Evolutionary conservation across 2,888 invertebrate species (phyloP).

Genomic region (Lepidocyrtinus sp.): DNA sequence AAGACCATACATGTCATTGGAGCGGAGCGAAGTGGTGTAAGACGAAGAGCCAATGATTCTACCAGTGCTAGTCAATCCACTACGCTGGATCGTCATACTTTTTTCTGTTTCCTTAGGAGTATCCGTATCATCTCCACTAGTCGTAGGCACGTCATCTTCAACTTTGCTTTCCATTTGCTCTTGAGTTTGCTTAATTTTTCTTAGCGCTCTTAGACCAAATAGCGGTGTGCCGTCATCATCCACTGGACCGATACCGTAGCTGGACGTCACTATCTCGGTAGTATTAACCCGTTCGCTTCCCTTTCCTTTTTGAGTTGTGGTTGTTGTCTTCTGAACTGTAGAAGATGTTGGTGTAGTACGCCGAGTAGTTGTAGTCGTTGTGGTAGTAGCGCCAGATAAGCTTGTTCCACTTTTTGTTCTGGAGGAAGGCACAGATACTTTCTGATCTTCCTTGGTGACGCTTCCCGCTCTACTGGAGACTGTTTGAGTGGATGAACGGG

Average conservation of each 20-base stretch:
- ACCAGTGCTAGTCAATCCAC: not conserved
- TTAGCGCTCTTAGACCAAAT: slow-evolving; percentile 84
- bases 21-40: slow-evolving; percentile 37
- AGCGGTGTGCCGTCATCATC: slow-evolving; percentile 85
- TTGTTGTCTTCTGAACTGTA: slow-evolving; percentile 30
- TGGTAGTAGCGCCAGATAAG: slow-evolving; percentile 21
- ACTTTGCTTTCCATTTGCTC: slow-evolving; percentile 52
- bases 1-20: slow-evolving; percentile 67
- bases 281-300: slow-evolving; percentile 61
- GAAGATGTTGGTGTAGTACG: slow-evolving; percentile 35
- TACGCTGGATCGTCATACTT: too few relatives aligned
- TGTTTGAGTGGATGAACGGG: too few relatives aligned
- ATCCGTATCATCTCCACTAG: not conserved
- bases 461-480: not conserved
- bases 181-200: slow-evolving; percentile 69
- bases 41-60: not conserved
- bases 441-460: not conserved
- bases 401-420: not conserved
- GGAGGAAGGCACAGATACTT: not conserved
- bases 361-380: slow-evolving; percentile 47
- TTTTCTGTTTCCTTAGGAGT: too few relatives aligned
- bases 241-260: slow-evolving; percentile 87
- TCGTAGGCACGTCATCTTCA: slow-evolving; percentile 8
- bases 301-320: slow-evolving; percentile 61
- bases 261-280: slow-evolving; percentile 78